These are phyloP conservation scores for Toxotes lorentzi DNA, from an alignment of 2,797 vertebrate species.

Conservation along the genomic window DNA sequence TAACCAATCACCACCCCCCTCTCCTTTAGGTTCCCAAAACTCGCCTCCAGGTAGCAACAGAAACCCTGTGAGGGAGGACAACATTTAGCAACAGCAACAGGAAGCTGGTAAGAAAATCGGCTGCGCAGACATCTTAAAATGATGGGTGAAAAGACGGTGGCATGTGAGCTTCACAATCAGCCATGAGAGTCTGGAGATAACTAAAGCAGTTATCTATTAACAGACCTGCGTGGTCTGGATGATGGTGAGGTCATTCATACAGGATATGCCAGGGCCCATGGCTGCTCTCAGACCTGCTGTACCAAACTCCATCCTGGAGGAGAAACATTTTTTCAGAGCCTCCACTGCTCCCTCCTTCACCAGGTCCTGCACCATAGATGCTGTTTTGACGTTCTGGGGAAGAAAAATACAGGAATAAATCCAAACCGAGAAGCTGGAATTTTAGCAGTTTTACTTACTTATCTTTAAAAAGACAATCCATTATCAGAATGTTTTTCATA, in stretches of 20 bases:
- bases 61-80: slow-evolving; percentile 87
- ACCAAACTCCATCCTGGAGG: slow-evolving; percentile 95
- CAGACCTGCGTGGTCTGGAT: slow-evolving; percentile 97
- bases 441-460: not conserved
- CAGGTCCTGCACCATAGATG: slow-evolving; percentile 85
- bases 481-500: not conserved
- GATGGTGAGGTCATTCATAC: slow-evolving; percentile 97
- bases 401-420: slow-evolving; percentile 4
- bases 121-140: not conserved
- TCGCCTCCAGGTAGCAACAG: slow-evolving; percentile 92
- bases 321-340: slow-evolving; percentile 90
- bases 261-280: slow-evolving; percentile 94
- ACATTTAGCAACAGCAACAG: not conserved
- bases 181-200: not conserved
- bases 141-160: not conserved
- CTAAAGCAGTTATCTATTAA: slow-evolving; percentile 22
- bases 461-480: not conserved
- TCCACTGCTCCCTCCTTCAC: slow-evolving; percentile 82
- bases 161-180: not conserved
- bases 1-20: slow-evolving; percentile 94
- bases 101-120: not conserved
- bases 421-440: too few relatives aligned
- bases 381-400: slow-evolving; percentile 92
- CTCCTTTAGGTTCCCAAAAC: slow-evolving; percentile 89
- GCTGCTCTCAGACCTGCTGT: slow-evolving; percentile 95